Conservation (phyloP, 2,797 vertebrate genomes). For the Dipus sagitta region DNA sequence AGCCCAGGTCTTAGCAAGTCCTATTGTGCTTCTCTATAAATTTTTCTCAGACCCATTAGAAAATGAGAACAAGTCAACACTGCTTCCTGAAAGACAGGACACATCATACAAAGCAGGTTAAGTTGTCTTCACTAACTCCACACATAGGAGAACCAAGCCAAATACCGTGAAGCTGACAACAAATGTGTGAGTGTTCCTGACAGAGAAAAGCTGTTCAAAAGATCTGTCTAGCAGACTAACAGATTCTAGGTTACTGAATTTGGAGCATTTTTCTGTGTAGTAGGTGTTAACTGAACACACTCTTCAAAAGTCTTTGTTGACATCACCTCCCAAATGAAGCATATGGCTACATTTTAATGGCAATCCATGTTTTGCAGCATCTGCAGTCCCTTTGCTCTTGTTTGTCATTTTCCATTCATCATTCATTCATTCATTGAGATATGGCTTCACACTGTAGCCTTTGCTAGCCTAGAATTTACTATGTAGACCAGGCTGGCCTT, state of each 20-base stretch:
- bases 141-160: neutral
- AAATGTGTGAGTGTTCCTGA: neutral
- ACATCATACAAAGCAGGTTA: neutral
- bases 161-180: neutral
- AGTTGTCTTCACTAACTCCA: neutral
- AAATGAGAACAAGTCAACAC: neutral
- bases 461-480: too few species aligned
- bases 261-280: neutral
- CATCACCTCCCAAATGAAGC: slow-evolving; percentile 24
- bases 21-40: neutral
- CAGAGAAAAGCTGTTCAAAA: slow-evolving; percentile 44
- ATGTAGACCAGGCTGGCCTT: too few species aligned
- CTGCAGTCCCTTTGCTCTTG: neutral
- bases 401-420: neutral
- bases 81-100: neutral
- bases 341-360: neutral
- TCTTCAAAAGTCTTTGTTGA: slow-evolving; percentile 32
- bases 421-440: too few species aligned
- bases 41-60: neutral
- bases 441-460: neutral
- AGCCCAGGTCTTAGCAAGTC: neutral
- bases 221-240: neutral
- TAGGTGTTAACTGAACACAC: neutral
- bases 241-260: slow-evolving; percentile 32
- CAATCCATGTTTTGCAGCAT: neutral